Percentiles rank a stretch among this genome's conserved stretches.
phyloP scores from a whole-genome alignment of 2,888 invertebrate genomes.

The Xestia sexstrigata region DNA sequence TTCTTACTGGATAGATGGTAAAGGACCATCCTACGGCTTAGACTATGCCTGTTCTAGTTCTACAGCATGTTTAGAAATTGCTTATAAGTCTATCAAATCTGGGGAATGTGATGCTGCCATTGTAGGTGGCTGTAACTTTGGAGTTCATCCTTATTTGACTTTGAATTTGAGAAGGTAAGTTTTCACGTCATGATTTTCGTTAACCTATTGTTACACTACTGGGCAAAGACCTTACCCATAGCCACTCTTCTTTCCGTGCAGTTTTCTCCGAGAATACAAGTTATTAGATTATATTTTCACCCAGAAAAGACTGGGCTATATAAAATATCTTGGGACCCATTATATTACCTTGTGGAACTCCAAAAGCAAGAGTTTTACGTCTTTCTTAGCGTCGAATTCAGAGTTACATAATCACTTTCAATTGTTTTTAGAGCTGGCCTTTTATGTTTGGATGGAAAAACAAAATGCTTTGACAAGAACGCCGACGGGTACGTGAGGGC shows the following conservation, averaged over 20 bases:
- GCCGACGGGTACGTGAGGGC: conserved; percentile 94
- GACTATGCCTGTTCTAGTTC: conserved; percentile 78
- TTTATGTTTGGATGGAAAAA: conserved; percentile 92
- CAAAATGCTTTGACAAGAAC: conserved; percentile 96
- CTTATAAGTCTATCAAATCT: conserved; percentile 73
- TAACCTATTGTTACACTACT: too few species aligned
- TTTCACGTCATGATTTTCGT: background rate
- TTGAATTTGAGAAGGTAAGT: conserved; percentile 74
- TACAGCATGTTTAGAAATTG: conserved; percentile 76
- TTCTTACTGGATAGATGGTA: conserved; percentile 81
- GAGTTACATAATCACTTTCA: background rate
- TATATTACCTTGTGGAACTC: background rate
- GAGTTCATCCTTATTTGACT: conserved; percentile 85
- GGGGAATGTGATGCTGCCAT: conserved; percentile 88
- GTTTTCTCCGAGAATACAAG: background rate
- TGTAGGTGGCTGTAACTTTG: conserved; percentile 91
- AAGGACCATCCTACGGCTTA: conserved; percentile 78
- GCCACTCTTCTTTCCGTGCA: too few species aligned
- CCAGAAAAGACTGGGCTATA: background rate
- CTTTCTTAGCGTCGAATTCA: background rate
- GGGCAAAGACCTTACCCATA: too few species aligned
- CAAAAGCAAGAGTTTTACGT: background rate
- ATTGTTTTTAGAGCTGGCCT: conserved; percentile 64
- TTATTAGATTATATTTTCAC: background rate
- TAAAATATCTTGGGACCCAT: background rate